Evolutionary conservation across 2,888 invertebrate genomes (phyloP), one percentile per base, ranked within the genome.

Genomic region (Acanthococcus lagerstroemiae): DNA sequence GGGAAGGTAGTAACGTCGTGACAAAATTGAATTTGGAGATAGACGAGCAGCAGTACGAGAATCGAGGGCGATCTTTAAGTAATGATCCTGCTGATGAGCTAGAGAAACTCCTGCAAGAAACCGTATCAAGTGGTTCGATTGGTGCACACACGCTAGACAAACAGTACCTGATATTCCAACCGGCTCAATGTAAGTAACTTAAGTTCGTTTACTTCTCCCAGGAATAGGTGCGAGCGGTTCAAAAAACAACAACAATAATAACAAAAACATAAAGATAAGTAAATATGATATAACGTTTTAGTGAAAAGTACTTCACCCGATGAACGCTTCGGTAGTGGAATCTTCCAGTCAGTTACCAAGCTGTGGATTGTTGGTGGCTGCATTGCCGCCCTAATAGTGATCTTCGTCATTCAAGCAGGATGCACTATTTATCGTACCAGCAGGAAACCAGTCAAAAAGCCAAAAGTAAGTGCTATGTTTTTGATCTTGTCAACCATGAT

Each of bases 101-200:
- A 72, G 81, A 85, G 73, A 77, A 81, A 25, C 82, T 84, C 0
- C 77, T 93, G 1, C 77, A 81, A 68, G 86, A 88, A 48, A 86
- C 86, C 9, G 79, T 94, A 1, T 79, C 83, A 2, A 80, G 79
- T 0, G 92, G 91, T 4, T 81, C 80, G 72, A 85, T 91, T 6
- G 93, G 92, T 1, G 85, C 86, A 27, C 76, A 93, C 1, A 84
- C 83, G 24, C 85, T 93, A 0, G 91, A 94, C 76, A 90, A 91
- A 0, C 83, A 85, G 68, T 91, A 86, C 74, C 77, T 91, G 67
- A 82, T 86, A 61, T 84, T 90, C 72, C 83, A 84, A 72, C 83
- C 88, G 1, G 81, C 76, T 19, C 72, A 83, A 74, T 79, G 90
- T 90, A 76, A 82, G 85, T 2, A 21, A n/a, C n/a, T n/a, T n/a